phyloP scores from a whole-genome alignment of 2,888 invertebrate species.

The Cheilosia pagana region DNA sequence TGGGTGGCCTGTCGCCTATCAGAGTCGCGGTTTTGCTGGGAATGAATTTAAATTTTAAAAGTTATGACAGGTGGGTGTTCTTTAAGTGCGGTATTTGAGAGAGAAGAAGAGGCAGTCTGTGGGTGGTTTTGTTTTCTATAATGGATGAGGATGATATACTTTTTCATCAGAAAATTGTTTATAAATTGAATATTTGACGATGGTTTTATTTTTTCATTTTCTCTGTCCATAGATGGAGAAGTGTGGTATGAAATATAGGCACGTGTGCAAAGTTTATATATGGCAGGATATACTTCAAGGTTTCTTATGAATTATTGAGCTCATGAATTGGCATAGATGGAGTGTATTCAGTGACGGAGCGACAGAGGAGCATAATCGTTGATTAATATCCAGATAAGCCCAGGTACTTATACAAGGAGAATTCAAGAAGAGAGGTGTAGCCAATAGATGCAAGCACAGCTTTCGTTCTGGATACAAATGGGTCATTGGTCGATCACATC shows the following conservation, averaged over 20 bases:
- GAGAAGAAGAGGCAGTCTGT: neutral
- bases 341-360: neutral
- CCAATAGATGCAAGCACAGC: no score
- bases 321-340: neutral
- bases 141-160: constrained; percentile 31
- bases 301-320: constrained; percentile 7
- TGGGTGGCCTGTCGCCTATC: constrained; percentile 5
- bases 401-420: no score
- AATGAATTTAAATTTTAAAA: constrained; percentile 17
- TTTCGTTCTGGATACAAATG: no score
- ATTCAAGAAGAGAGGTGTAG: no score
- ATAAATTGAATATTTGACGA: constrained; percentile 56
- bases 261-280: neutral
- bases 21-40: constrained; percentile 4
- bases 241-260: neutral
- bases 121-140: neutral
- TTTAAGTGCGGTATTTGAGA: neutral
- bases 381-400: no score
- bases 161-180: constrained; percentile 46
- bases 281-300: neutral
- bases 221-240: constrained; percentile 17
- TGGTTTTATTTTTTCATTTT: neutral
- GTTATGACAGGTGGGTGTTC: neutral
- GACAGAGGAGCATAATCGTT: no score
- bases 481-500: no score